A percentile compares a stretch with the other conserved stretches of the same genome.
Conservation (phyloP, 2,797 vertebrate species). For the Myioborus miniatus region DNA sequence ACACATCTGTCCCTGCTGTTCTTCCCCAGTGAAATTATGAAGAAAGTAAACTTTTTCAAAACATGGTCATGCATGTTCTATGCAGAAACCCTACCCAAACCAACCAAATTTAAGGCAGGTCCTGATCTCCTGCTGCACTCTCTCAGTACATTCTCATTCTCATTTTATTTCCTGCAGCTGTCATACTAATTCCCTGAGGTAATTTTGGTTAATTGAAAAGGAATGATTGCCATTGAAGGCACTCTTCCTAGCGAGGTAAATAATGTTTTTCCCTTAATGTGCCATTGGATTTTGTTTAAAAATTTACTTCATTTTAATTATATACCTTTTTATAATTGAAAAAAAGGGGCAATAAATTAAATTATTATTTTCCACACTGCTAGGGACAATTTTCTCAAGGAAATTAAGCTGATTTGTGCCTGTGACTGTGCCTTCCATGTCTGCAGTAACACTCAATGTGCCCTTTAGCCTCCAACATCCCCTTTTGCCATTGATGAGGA, state of each 20-base stretch:
- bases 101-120: not conserved
- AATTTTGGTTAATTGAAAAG: constrained; percentile 34
- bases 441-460: not conserved
- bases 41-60: not conserved
- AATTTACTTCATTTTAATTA: not conserved
- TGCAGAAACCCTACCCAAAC: not conserved
- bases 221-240: constrained; percentile 14
- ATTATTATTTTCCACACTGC: not conserved
- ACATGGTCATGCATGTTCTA: not conserved
- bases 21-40: not conserved
- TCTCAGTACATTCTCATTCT: not conserved
- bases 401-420: not conserved
- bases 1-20: not conserved
- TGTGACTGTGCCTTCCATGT: not conserved
- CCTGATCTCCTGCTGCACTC: not conserved
- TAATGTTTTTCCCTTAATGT: not conserved
- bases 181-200: constrained; percentile 34
- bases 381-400: not conserved
- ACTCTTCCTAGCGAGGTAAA: not conserved
- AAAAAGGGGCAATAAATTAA: not conserved
- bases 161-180: not conserved
- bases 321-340: not conserved
- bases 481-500: not conserved
- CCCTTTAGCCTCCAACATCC: not conserved
- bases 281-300: not conserved